A percentile compares a stretch with the other conserved stretches of the same genome.
phyloP scores from a whole-genome alignment of 2,888 invertebrate genomes.

The Phytoseiulus persimilis region DNA sequence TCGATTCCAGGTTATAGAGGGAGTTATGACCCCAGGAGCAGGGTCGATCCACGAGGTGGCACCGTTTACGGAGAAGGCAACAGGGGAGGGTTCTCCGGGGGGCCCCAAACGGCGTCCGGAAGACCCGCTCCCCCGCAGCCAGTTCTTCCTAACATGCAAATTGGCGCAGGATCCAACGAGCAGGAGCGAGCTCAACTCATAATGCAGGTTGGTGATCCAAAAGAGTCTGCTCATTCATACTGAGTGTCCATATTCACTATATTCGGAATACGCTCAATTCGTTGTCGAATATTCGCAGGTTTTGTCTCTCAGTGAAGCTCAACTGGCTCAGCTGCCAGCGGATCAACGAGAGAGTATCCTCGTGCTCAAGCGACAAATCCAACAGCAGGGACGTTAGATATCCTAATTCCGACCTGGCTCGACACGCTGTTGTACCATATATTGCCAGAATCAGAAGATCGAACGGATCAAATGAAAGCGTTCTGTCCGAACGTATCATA shows the following conservation, averaged over 20 bases:
- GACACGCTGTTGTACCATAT: no score
- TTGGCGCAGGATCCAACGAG: neutral
- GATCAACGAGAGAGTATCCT: conserved; percentile 92
- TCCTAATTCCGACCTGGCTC: no score
- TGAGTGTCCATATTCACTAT: no score
- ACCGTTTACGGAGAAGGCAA: neutral
- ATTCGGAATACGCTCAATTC: no score
- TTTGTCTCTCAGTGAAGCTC: conserved; percentile 89
- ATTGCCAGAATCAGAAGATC: no score
- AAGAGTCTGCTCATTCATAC: no score
- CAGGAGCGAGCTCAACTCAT: conserved; percentile 16
- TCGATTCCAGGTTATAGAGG: neutral
- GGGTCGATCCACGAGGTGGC: neutral
- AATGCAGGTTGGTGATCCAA: neutral
- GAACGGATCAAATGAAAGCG: no score
- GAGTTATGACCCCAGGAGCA: neutral
- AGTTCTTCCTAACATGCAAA: neutral
- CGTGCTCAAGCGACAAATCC: conserved; percentile 91
- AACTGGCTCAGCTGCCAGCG: conserved; percentile 86
- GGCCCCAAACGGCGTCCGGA: conserved; percentile 20
- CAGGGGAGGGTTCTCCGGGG: conserved; percentile 27
- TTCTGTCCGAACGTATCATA: no score
- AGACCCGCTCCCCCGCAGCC: conserved; percentile 30
- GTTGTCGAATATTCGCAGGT: conserved; percentile 99
- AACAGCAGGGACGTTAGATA: conserved; percentile 58